Evolutionary conservation across 2,113 vertebrate species (phyloP).

Genomic region (Campylomormyrus numenius): DNA sequence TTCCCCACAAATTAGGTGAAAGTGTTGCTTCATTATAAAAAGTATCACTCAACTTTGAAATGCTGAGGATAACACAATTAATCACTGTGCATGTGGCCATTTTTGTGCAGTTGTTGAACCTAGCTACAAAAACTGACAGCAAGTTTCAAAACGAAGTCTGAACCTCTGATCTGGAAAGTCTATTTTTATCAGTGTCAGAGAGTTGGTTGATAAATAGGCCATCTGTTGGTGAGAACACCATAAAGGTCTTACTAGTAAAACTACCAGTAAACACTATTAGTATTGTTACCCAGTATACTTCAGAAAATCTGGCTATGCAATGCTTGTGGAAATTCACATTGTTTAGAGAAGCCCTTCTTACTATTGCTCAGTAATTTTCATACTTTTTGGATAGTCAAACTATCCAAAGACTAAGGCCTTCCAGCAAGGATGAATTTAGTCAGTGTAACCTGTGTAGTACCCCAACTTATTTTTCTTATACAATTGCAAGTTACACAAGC

Average conservation of each 20-base stretch:
- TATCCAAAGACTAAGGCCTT: neutral
- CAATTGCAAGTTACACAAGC: neutral
- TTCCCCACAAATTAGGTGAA: neutral
- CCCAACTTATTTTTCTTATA: neutral
- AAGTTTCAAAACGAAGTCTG: constrained; percentile 17
- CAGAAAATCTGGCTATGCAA: neutral
- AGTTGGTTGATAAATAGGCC: constrained; percentile 22
- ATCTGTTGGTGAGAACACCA: constrained; percentile 19
- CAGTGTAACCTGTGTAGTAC: neutral
- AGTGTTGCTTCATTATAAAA: neutral
- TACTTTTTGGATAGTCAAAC: neutral
- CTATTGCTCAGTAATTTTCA: neutral
- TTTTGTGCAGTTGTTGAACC: constrained; percentile 5
- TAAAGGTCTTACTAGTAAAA: constrained; percentile 9
- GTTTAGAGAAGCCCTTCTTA: neutral
- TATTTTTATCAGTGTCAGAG: constrained; percentile 26
- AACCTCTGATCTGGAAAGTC: constrained; percentile 18
- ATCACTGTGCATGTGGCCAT: neutral
- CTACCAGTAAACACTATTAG: neutral
- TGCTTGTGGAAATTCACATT: neutral
- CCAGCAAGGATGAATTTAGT: neutral
- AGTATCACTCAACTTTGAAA: neutral
- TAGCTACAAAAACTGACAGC: neutral
- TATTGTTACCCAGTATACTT: neutral
- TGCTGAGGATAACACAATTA: neutral